phyloP scores from a whole-genome alignment of 1,140 invertebrate species.

The Atta texana region DNA sequence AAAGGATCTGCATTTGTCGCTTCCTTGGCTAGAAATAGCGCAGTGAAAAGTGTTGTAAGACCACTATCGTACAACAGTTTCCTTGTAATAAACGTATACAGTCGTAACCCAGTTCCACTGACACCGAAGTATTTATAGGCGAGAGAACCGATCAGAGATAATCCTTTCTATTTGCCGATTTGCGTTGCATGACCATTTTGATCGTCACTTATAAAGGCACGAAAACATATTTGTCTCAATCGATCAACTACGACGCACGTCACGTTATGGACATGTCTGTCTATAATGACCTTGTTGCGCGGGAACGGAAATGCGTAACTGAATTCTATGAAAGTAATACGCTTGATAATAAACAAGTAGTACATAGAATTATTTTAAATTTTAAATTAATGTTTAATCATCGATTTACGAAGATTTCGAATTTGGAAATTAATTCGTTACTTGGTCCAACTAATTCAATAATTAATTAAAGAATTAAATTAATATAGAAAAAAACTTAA shows the following conservation, averaged over 20 bases:
- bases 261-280: not conserved
- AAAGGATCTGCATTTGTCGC: not conserved
- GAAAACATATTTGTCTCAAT: conserved; percentile 39
- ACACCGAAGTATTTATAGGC: conserved; percentile 39
- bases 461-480: not conserved
- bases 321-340: not conserved
- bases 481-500: too few relatives aligned
- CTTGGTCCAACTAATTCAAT: not conserved
- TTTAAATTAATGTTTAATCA: not conserved
- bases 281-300: conserved; percentile 4
- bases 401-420: not conserved
- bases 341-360: not conserved
- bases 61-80: not conserved
- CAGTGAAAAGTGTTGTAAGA: not conserved
- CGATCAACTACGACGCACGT: not conserved
- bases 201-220: not conserved
- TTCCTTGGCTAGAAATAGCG: not conserved
- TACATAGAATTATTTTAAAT: not conserved
- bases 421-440: not conserved
- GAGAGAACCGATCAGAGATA: conserved; percentile 26
- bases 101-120: conserved; percentile 52
- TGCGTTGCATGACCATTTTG: conserved; percentile 13
- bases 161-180: not conserved
- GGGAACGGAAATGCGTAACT: conserved; percentile 21
- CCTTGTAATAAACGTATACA: conserved; percentile 11